Evolutionary conservation across 2,113 vertebrate species (phyloP).

Genomic region (Trochalopteron elliotii): DNA sequence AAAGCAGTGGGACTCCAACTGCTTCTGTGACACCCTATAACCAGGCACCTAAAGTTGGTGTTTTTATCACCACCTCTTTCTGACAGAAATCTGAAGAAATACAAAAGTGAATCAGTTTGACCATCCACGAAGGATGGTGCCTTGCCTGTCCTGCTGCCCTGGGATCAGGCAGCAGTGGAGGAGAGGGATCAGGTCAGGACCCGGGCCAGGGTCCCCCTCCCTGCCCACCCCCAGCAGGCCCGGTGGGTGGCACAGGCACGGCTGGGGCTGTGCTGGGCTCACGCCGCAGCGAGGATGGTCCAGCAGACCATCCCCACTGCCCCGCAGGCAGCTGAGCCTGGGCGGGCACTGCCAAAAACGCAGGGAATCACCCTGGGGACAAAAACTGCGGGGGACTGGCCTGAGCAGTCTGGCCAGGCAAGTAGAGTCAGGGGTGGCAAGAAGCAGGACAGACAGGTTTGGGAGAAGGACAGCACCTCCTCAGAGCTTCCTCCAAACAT

Average conservation of each 20-base stretch:
- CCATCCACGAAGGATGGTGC: rapidly evolving
- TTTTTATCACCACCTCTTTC: rapidly evolving
- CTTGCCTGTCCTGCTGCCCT: not conserved
- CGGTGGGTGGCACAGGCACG: rapidly evolving
- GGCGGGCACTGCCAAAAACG: not conserved
- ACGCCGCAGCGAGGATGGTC: rapidly evolving
- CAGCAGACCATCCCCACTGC: not conserved
- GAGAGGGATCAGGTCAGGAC: not conserved
- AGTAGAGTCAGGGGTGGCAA: not conserved
- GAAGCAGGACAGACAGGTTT: not conserved
- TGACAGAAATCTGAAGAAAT: not conserved
- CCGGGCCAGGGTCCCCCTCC: rapidly evolving
- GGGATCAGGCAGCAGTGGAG: too few relatives aligned
- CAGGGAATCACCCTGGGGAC: not conserved
- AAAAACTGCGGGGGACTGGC: not conserved
- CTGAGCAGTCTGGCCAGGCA: not conserved
- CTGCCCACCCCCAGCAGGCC: rapidly evolving
- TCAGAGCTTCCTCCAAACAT: not conserved
- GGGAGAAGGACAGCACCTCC: not conserved
- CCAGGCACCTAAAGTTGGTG: not conserved
- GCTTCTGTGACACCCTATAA: not conserved
- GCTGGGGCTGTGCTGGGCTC: not conserved
- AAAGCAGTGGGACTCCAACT: not conserved
- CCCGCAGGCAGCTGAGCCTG: not conserved
- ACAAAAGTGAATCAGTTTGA: not conserved